Evolutionary conservation across 2,113 vertebrate species (phyloP), one percentile per base, ranked within the genome.

Genomic region (Athene cunicularia): DNA sequence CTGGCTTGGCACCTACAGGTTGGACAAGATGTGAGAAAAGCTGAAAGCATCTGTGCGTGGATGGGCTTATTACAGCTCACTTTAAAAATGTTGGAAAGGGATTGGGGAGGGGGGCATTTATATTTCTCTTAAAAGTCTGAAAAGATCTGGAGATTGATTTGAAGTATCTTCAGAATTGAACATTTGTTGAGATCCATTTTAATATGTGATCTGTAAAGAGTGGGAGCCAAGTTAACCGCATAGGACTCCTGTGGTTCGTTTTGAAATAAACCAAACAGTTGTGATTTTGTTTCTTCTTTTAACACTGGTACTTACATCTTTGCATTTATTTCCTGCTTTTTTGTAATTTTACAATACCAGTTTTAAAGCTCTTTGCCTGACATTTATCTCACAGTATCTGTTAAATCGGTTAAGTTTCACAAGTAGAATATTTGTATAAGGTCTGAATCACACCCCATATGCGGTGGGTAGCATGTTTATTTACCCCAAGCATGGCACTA

Each of bases 31-130:
- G 4, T 0, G 19, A 67, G 47, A 49, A 55, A 26, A 79, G 13
- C 27, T 16, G n/a, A 49, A 85, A 35, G 24, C 47, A 7, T 56
- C 30, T 24, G 15, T 28, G 45, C 53, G 14, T 15, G 11, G 55
- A 8, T 33, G 17, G 14, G 20, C 0, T 0, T 45, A 3, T 55
- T 82, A 30, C 18, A 27, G 26, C 33, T 84, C 6, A 0, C 73
- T 82, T 75, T 3, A 30, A 71, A 82, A 47, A 16, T 14, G 5
- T 45, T n/a, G 21, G 43, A 56, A 85, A 24, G 13, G 37, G 10
- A 23, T 5, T 35, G 14, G 6, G 14, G 14, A 5, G 4, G 2
- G 1, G 5, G 13, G 15, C 6, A 1, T 64, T 76, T 87, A 3
- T n/a, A 82, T 92, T 43, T 88, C 6, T 63, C 59, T 59, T 91